Conservation (phyloP, 2,797 vertebrate species). For the Manis crassicaudata region DNA sequence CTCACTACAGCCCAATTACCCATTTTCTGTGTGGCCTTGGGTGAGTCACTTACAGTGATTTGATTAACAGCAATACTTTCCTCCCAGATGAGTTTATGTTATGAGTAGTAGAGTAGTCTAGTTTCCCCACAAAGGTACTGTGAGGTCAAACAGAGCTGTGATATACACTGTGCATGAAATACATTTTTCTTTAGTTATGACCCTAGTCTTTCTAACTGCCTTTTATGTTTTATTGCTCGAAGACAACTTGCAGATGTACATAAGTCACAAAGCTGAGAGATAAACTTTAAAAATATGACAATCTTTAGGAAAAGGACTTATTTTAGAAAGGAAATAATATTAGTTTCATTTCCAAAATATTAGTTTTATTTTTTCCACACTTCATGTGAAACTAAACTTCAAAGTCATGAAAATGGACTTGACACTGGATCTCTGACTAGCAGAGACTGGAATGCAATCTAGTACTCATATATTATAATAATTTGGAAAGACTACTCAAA, state of each 20-base stretch:
- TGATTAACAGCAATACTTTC: background rate
- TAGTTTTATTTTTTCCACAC: background rate
- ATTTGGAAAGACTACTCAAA: background rate
- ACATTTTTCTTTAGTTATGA: background rate
- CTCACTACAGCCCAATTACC: background rate
- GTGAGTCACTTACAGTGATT: slow-evolving; percentile 5
- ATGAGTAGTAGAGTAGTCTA: background rate
- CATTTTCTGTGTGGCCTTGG: background rate
- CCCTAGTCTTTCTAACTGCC: background rate
- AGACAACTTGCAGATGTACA: slow-evolving; percentile 25
- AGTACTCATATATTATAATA: background rate
- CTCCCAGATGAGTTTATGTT: too few relatives aligned
- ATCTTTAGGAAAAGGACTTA: slow-evolving; percentile 27
- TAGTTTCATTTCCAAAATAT: background rate
- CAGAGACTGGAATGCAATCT: background rate
- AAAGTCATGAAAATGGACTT: background rate
- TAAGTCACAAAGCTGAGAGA: slow-evolving; percentile 24
- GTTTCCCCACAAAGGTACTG: background rate
- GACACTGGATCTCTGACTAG: background rate
- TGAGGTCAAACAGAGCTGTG: background rate
- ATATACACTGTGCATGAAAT: background rate
- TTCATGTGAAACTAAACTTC: background rate
- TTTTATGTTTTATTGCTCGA: slow-evolving; percentile 12
- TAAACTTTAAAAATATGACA: slow-evolving; percentile 27
- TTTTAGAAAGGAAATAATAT: slow-evolving; percentile 39